Percentiles rank a stretch among this genome's conserved stretches.
Conservation (phyloP, 1,140 invertebrate genomes). For the Zaprionus nigranus region DNA sequence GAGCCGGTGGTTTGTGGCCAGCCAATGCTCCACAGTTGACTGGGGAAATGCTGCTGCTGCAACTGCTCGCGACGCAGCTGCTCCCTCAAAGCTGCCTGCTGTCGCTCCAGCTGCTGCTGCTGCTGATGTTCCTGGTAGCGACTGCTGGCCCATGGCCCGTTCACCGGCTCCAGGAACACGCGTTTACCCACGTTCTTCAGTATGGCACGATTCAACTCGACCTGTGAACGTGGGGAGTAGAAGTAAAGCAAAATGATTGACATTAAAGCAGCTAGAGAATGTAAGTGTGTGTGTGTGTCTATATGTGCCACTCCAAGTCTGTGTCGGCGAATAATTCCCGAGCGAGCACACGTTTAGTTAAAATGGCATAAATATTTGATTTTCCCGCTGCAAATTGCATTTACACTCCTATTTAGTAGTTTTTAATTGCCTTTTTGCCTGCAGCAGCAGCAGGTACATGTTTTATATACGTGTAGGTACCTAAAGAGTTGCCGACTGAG, state of each 20-base stretch:
- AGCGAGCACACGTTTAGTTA: conserved; percentile 27
- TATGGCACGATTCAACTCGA: conserved; percentile 86
- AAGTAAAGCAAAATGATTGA: conserved; percentile 52
- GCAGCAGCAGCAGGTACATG: not conserved
- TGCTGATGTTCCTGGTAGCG: conserved; percentile 45
- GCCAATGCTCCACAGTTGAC: conserved; percentile 64
- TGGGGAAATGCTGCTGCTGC: conserved; percentile 67
- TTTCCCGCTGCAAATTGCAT: conserved; percentile 40
- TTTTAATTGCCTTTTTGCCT: conserved; percentile 46
- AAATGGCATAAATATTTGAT: conserved; percentile 51
- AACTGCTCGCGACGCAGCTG: conserved; percentile 48
- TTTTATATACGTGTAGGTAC: not conserved
- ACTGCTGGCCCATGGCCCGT: conserved; percentile 33
- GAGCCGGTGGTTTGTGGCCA: conserved; percentile 42
- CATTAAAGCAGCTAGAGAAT: conserved; percentile 47
- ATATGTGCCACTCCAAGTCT: not conserved
- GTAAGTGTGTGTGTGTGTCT: conserved; percentile 13
- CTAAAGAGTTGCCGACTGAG: not conserved
- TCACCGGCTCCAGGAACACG: conserved; percentile 57
- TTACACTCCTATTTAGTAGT: conserved; percentile 19
- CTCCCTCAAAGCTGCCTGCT: conserved; percentile 30
- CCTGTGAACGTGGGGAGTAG: conserved; percentile 58
- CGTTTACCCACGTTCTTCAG: conserved; percentile 87
- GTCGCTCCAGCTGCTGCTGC: conserved; percentile 36
- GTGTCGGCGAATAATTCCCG: not conserved